Evolutionary conservation across 2,113 vertebrate species (phyloP).

Genomic region (Nerophis lumbriciformis): DNA sequence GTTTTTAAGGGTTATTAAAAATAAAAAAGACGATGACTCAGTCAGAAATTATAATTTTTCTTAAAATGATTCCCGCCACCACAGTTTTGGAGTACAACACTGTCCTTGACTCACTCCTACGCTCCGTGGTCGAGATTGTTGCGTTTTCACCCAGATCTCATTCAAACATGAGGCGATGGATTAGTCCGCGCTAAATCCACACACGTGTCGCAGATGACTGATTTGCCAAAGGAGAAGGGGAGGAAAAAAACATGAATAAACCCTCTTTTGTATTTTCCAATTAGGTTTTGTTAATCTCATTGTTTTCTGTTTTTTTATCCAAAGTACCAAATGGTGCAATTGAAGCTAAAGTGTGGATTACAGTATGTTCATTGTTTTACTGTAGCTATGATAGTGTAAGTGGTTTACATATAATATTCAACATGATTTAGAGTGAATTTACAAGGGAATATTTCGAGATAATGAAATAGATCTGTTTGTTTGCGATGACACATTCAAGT

Average conservation of each 20-base stretch:
- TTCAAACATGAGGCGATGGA: slow-evolving; percentile 38
- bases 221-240: slow-evolving; percentile 12
- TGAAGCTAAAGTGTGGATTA: slow-evolving; percentile 38
- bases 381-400: slow-evolving; percentile 2
- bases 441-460: slow-evolving; percentile 9
- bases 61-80: slow-evolving; percentile 42
- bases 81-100: slow-evolving; percentile 40
- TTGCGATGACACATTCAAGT: background rate
- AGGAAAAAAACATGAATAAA: slow-evolving; percentile 19
- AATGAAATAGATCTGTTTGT: background rate
- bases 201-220: slow-evolving; percentile 33
- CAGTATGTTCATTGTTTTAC: slow-evolving; percentile 24
- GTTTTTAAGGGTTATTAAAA: slow-evolving; percentile 50
- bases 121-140: slow-evolving; percentile 49
- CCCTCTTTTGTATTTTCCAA: slow-evolving; percentile 31
- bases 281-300: slow-evolving; percentile 43
- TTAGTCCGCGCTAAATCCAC: slow-evolving; percentile 43
- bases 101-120: slow-evolving; percentile 38
- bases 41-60: slow-evolving; percentile 43
- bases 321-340: slow-evolving; percentile 38
- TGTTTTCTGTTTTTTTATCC: slow-evolving; percentile 26
- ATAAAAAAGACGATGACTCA: slow-evolving; percentile 3
- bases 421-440: slow-evolving; percentile 5
- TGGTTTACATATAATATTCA: slow-evolving; percentile 25
- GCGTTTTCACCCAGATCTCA: slow-evolving; percentile 58